Percentiles rank a stretch among this genome's conserved stretches.
These are phyloP conservation scores for Alligator mississippiensis DNA, from an alignment of 2,113 vertebrate genomes.

Conservation along the genomic window DNA sequence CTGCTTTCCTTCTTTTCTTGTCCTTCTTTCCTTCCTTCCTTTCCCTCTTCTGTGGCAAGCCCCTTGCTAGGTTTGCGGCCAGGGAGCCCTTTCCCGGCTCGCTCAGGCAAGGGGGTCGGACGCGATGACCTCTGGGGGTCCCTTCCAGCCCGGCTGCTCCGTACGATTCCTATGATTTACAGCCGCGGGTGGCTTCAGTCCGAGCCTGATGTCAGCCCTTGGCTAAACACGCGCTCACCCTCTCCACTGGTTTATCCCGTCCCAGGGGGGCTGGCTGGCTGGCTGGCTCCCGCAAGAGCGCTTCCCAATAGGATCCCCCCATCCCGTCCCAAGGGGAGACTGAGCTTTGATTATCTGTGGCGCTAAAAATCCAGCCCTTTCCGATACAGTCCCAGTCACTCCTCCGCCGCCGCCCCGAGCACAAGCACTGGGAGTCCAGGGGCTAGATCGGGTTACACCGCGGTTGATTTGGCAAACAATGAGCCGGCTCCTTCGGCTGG, in stretches of 20 bases:
- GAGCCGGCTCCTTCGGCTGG: not conserved
- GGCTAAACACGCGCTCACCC: not conserved
- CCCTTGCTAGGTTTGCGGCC: too few relatives aligned
- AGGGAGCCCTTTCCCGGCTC: too few relatives aligned
- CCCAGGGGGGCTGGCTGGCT: not conserved
- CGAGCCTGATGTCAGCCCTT: not conserved
- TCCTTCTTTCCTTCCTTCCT: too few relatives aligned
- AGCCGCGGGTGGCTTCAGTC: not conserved
- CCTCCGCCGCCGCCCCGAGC: too few relatives aligned
- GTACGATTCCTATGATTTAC: not conserved
- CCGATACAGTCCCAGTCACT: not conserved
- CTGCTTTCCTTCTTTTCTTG: too few relatives aligned
- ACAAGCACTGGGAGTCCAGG: not conserved
- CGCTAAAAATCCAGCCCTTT: not conserved
- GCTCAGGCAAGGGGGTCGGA: too few relatives aligned
- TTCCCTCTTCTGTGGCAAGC: too few relatives aligned
- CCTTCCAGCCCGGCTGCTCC: too few relatives aligned
- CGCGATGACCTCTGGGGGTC: too few relatives aligned
- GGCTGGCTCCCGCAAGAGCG: too few relatives aligned
- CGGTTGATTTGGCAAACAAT: not conserved
- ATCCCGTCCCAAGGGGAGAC: fast-evolving
- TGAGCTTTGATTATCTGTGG: not conserved
- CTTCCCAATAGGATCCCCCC: too few relatives aligned
- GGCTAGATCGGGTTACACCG: not conserved
- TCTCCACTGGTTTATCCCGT: not conserved